Evolutionary conservation across 2,113 vertebrate species (phyloP).

Genomic region (Ranitomeya imitator): DNA sequence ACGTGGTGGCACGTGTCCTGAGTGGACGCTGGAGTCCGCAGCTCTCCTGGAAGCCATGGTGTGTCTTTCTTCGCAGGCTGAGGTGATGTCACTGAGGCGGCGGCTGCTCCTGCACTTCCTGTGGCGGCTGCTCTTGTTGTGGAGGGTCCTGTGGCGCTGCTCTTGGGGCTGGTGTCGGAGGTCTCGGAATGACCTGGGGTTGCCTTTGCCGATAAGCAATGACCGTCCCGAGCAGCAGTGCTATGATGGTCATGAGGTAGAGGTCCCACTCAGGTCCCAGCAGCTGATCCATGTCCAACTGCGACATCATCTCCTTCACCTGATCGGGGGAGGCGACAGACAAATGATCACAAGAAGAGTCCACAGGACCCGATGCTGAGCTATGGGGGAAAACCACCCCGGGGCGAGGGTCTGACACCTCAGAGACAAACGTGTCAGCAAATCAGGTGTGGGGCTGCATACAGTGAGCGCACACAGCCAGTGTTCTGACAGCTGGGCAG

Average conservation of each 20-base stretch:
- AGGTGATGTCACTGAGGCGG: slow-evolving; percentile 58
- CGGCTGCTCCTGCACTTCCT: slow-evolving; percentile 63
- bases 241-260: slow-evolving; percentile 98
- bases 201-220: slow-evolving; percentile 96
- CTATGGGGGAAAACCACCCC: no score
- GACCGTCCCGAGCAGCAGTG: slow-evolving; percentile 90
- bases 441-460: no score
- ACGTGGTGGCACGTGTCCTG: slow-evolving; percentile 16
- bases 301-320: slow-evolving; percentile 83
- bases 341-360: background rate
- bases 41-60: slow-evolving; percentile 36
- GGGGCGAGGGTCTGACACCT: no score
- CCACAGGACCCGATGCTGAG: no score
- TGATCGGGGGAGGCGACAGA: slow-evolving; percentile 62
- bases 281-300: slow-evolving; percentile 94
- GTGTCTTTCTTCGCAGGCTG: slow-evolving; percentile 52
- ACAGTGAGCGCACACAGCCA: no score
- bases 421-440: no score
- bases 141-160: slow-evolving; percentile 71
- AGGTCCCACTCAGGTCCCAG: slow-evolving; percentile 98
- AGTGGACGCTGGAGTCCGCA: background rate
- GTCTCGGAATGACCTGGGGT: slow-evolving; percentile 80
- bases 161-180: slow-evolving; percentile 65
- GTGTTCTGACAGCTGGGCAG: no score
- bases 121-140: slow-evolving; percentile 64